Evolutionary conservation across 2,888 invertebrate species (phyloP), one percentile per base, ranked within the genome.

Genomic region (Bellardia bayeri): DNA sequence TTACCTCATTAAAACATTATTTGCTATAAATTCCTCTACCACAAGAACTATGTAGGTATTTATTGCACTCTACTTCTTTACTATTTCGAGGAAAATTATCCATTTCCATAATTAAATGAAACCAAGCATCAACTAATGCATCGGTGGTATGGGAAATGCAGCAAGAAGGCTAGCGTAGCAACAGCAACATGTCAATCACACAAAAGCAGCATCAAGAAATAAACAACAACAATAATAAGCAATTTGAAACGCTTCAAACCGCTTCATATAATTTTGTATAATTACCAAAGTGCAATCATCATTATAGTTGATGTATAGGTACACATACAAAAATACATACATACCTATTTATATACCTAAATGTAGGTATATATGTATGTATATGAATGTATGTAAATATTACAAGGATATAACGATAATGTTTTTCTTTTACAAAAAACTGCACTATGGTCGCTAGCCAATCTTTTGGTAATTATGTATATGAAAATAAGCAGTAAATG

Each of bases 21-120:
- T 51, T 54, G 11, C 58, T 61, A 23, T 3, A 63, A 56, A 72
- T 54, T 54, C 9, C 33, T 66, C 45, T 66, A 68, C 66, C 66
- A 56, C n/a, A 51, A 56, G 42, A 68, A 69, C 33, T 7, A 7
- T 0, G 23, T 23, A 23, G 23, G 23, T 23, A 23, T 9, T 33
- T 51, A 54, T 23, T 51, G 40, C 68, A 40, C 45, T 56, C 13
- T 3, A 42, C 37, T 68, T 49, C 45, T 72, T n/a, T 69, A 80
- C 61, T 42, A 69, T 54, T 81, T 85, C 76, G 69, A 23, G 79
- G 78, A 87, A 78, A 76, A 81, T 74, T 63, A 58, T 64, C 89
- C 88, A 90, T 89, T 90, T 90, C 89, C 89, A 90, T 92, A 92
- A 92, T 92, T 91, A 92, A 91, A 89, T 90, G 89, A 90, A 92